Conservation (phyloP, 2,888 invertebrate species). For the Aporophyla lueneburgensis region DNA sequence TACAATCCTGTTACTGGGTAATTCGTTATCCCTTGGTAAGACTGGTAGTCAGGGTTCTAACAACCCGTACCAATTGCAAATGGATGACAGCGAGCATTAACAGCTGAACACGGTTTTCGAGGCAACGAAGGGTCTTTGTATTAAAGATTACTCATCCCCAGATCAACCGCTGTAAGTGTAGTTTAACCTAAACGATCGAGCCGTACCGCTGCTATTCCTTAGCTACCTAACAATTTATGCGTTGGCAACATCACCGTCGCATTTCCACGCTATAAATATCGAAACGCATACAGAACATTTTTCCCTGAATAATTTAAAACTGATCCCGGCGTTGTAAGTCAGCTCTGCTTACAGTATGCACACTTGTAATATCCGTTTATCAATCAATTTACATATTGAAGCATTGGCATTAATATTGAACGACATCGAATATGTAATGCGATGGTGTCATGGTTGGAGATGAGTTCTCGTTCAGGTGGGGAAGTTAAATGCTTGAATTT, state of each 20-base stretch:
- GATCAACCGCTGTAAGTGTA: too few species aligned
- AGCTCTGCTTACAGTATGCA: constrained; percentile 47
- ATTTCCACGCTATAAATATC: constrained; percentile 8
- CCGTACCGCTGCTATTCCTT: too few species aligned
- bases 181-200: too few species aligned
- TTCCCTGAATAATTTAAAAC: constrained; percentile 34
- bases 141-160: too few species aligned
- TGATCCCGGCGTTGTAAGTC: constrained; percentile 51
- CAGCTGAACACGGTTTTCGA: too few species aligned
- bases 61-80: too few species aligned
- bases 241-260: not conserved
- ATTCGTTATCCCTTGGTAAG: too few species aligned
- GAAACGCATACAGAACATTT: constrained; percentile 6
- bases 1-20: too few species aligned
- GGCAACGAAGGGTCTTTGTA: too few species aligned
- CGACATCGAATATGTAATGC: constrained; percentile 77
- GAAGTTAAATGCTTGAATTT: constrained; percentile 28
- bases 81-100: too few species aligned
- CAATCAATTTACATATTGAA: constrained; percentile 81
- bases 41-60: too few species aligned
- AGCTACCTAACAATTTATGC: constrained; percentile 1
- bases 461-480: not conserved
- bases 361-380: constrained; percentile 72
- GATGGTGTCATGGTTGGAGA: constrained; percentile 58
- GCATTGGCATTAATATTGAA: constrained; percentile 78